These are phyloP conservation scores for Sinelater perroti DNA, from an alignment of 2,888 invertebrate genomes.

Conservation along the genomic window DNA sequence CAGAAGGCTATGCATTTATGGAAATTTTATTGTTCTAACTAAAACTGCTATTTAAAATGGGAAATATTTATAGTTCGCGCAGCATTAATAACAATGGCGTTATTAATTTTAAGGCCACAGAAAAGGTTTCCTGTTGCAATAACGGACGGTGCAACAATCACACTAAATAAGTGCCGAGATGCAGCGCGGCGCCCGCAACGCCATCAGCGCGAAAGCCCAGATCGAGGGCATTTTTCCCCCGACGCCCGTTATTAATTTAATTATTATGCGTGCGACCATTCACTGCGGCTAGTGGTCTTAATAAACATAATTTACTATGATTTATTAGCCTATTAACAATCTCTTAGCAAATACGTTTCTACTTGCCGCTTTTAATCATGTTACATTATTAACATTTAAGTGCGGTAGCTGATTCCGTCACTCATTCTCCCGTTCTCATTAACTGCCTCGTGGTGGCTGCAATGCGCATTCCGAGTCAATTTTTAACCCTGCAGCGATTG, in stretches of 20 bases:
- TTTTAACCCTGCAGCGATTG: too few relatives aligned
- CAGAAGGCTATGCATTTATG: too few relatives aligned
- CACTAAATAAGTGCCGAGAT: neutral
- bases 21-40: too few relatives aligned
- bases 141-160: neutral
- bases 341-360: constrained; percentile 20
- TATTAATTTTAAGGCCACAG: too few relatives aligned
- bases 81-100: too few relatives aligned
- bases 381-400: constrained; percentile 13
- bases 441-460: too few relatives aligned
- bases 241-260: constrained; percentile 12
- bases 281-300: constrained; percentile 7
- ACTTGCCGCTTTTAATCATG: constrained; percentile 16
- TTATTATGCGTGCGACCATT: constrained; percentile 14
- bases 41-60: too few relatives aligned
- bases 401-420: constrained; percentile 6
- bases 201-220: neutral
- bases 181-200: neutral
- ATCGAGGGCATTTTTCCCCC: constrained; percentile 9
- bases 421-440: neutral
- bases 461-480: too few relatives aligned
- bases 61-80: too few relatives aligned
- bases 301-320: constrained; percentile 16
- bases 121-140: too few relatives aligned
- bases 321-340: constrained; percentile 13